Evolutionary conservation across 2,888 invertebrate genomes (phyloP), one percentile per base, ranked within the genome.

Genomic region (Drosophila paranaensis): DNA sequence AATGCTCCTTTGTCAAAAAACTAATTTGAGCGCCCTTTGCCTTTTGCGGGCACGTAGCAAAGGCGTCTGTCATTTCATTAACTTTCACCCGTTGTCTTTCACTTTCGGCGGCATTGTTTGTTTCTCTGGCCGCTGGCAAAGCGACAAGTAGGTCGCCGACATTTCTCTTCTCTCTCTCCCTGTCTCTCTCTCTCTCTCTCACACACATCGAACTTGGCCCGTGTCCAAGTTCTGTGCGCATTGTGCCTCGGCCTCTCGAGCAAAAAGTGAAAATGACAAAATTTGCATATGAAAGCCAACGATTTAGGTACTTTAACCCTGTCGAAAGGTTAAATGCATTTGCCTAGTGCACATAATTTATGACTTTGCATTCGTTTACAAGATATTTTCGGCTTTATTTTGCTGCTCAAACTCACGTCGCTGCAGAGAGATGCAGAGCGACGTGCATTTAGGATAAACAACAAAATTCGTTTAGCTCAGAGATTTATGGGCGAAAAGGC

Each of bases 261-360:
- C 63, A 66, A 70, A 73, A 84, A 72, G 71, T 63, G 74, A 72
- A 74, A 68, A 67, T 65, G 65, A 30, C 58, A 9, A 60, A 73
- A 83, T 83, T 83, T 83, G 57, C 77, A 88, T 83, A 56, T 65
- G 67, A 77, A 73, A 71, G 69, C 35, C 25, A 35, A 14, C 27
- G 40, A 46, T 53, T 54, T 64, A 53, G 65, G 55, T 42, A 60
- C 66, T 54, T 69, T 57, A 54, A 55, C 54, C 53, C 66, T 14
- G 55, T 68, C 66, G 71, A 80, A 58, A 74, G 68, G 79, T 71
- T 75, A 79, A 88, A 85, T 75, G 86, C 76, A 85, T 88, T 69
- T 63, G 56, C 55, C 56, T 30, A 61, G 56, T 51, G 63, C 64
- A 35, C 62, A 66, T 58, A 60, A 69, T 68, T 82, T 79, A 77